Evolutionary conservation across 1,140 invertebrate species (phyloP).

Genomic region (Dendroctonus valens): DNA sequence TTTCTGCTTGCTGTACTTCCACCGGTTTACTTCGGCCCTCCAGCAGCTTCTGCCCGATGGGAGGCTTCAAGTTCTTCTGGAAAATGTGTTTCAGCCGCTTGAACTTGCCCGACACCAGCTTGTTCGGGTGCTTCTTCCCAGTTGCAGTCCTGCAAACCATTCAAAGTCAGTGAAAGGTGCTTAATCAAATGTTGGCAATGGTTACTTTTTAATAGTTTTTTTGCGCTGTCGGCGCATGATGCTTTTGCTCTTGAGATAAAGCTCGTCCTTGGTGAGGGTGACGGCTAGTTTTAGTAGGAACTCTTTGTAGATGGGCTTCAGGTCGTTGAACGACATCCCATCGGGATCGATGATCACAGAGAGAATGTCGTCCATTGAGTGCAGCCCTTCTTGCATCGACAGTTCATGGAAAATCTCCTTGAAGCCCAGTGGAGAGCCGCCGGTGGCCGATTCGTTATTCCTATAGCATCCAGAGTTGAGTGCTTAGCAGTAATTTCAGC

Average conservation of each 20-base stretch:
- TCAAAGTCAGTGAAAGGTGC: background rate
- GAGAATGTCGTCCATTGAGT: constrained; percentile 84
- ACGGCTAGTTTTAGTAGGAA: constrained; percentile 82
- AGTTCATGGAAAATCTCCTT: constrained; percentile 82
- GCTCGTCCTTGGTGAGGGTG: constrained; percentile 84
- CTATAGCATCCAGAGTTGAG: constrained; percentile 49
- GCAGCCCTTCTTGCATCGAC: constrained; percentile 78
- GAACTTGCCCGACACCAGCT: constrained; percentile 46
- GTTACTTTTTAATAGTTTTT: constrained; percentile 50
- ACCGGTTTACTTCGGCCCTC: constrained; percentile 13
- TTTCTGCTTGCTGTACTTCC: constrained; percentile 1
- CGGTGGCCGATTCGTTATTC: constrained; percentile 59
- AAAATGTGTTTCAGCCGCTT: constrained; percentile 47
- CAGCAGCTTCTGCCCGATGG: constrained; percentile 24
- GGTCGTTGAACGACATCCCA: constrained; percentile 89
- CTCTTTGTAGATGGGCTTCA: constrained; percentile 88
- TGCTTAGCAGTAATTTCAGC: background rate
- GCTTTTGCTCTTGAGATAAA: constrained; percentile 83
- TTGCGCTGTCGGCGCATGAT: constrained; percentile 83
- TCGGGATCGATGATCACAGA: constrained; percentile 84
- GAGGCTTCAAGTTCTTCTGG: constrained; percentile 37
- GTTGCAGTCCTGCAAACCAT: constrained; percentile 17
- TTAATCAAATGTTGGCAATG: background rate
- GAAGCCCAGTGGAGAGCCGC: constrained; percentile 75
- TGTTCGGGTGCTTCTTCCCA: constrained; percentile 34